A percentile compares a stretch with the other conserved stretches of the same genome.
Evolutionary conservation across 2,797 vertebrate genomes (phyloP).

Genomic region (Hybognathus amarus): DNA sequence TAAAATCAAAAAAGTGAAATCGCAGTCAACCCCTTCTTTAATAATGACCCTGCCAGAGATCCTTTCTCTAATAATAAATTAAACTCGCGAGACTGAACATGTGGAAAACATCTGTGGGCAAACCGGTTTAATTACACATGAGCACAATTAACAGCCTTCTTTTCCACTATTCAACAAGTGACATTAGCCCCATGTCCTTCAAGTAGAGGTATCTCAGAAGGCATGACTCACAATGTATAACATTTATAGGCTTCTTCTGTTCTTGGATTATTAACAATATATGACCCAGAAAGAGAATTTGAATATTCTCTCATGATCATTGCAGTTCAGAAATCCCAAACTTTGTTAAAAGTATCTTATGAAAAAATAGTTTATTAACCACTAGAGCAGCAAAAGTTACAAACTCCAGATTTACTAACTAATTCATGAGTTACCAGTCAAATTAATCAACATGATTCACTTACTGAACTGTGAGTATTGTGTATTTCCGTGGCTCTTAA

Average conservation of each 20-base stretch:
- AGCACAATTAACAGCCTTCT: not conserved
- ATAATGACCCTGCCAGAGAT: not conserved
- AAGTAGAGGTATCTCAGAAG: too few relatives aligned
- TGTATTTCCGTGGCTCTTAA: too few relatives aligned
- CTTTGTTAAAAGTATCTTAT: not conserved
- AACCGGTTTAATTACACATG: not conserved
- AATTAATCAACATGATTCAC: not conserved
- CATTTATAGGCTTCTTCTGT: not conserved
- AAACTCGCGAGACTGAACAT: not conserved
- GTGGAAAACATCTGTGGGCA: not conserved
- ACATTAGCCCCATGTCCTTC: not conserved
- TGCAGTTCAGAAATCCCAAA: not conserved
- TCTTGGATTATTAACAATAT: not conserved
- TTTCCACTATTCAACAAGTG: not conserved
- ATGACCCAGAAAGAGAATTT: not conserved
- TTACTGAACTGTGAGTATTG: not conserved
- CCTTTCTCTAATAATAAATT: not conserved
- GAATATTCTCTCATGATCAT: not conserved
- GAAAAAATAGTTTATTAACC: not conserved
- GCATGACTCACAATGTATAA: not conserved
- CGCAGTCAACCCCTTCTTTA: too few relatives aligned
- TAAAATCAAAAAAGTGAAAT: too few relatives aligned
- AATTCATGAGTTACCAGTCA: not conserved
- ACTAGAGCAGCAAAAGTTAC: too few relatives aligned
- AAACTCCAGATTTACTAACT: too few relatives aligned